Conservation (phyloP, 2,888 invertebrate genomes). For the Arge pagana region DNA sequence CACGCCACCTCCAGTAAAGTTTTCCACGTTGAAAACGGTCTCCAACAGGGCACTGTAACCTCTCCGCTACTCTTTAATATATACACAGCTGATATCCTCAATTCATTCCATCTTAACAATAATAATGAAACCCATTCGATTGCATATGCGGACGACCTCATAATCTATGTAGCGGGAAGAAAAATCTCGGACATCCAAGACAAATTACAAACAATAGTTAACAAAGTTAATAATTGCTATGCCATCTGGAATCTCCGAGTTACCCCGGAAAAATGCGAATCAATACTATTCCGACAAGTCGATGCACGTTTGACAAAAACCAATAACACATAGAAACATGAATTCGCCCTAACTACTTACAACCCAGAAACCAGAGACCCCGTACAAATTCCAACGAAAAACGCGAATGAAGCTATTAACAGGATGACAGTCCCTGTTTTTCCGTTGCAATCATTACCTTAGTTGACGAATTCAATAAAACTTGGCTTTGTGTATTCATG, state of each 20-base stretch:
- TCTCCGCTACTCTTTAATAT: conserved; percentile 25
- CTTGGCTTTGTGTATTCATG: too few relatives aligned
- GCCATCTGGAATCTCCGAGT: not conserved
- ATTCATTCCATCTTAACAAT: conserved; percentile 15
- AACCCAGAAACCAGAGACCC: not conserved
- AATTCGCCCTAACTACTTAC: not conserved
- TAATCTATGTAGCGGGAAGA: conserved; percentile 15
- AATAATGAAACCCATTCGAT: conserved; percentile 1
- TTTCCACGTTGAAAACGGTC: not conserved
- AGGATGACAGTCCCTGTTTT: too few relatives aligned
- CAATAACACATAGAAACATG: not conserved
- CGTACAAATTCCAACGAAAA: not conserved
- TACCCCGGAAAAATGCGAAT: not conserved
- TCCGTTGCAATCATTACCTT: too few relatives aligned
- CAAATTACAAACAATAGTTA: too few relatives aligned
- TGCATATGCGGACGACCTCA: conserved; percentile 25
- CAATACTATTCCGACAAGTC: not conserved
- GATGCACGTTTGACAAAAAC: too few relatives aligned
- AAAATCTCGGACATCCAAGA: not conserved
- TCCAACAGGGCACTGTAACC: conserved; percentile 23
- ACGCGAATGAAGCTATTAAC: too few relatives aligned
- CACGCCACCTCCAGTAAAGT: not conserved
- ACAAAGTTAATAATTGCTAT: not conserved
- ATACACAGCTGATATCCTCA: conserved; percentile 21
- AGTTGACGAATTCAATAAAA: too few relatives aligned